Conservation (phyloP, 1,140 invertebrate species). For the Archivesica marissinica region DNA sequence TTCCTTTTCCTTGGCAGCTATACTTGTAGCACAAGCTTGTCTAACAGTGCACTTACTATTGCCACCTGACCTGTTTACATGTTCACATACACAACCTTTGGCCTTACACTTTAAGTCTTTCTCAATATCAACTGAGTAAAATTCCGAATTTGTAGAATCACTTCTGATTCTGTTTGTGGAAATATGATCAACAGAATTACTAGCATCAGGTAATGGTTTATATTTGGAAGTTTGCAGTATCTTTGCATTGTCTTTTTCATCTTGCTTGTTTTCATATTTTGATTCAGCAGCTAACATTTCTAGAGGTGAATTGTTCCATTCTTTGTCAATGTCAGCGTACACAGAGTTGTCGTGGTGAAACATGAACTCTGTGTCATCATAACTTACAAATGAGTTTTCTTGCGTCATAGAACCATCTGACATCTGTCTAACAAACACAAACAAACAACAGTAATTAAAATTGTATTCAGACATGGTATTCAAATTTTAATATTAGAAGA, state of each 20-base stretch:
- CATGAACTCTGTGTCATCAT: neutral
- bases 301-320: neutral
- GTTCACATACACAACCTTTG: constrained; percentile 30
- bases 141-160: constrained; percentile 12
- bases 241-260: neutral
- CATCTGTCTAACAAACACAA: too few relatives aligned
- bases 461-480: too few relatives aligned
- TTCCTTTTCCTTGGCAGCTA: neutral
- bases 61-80: neutral
- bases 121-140: constrained; percentile 34
- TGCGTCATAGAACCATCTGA: neutral
- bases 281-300: neutral
- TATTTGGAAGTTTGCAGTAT: neutral
- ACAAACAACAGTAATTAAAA: too few relatives aligned
- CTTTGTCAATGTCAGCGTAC: neutral
- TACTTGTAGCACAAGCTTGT: neutral
- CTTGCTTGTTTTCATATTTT: neutral
- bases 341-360: constrained; percentile 13
- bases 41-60: constrained; percentile 30
- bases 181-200: neutral
- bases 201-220: neutral
- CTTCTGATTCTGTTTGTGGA: neutral
- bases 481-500: too few relatives aligned
- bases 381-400: neutral
- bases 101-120: constrained; percentile 47